phyloP scores from a whole-genome alignment of 2,888 invertebrate genomes.

The Drosophila suboccidentalis region DNA sequence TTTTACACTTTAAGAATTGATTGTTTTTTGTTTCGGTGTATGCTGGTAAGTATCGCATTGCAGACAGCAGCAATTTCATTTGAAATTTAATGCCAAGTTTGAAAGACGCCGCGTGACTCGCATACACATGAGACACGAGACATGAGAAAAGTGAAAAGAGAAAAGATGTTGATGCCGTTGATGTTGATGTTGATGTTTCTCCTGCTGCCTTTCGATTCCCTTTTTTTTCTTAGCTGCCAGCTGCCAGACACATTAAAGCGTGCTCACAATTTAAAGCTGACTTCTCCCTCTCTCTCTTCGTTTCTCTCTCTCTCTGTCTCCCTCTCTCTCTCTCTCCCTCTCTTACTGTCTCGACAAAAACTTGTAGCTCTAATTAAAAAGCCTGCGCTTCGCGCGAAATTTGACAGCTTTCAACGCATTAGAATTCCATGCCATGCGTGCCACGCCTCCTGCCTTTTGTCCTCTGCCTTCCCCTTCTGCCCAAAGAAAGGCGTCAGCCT shows the following conservation, averaged over 20 bases:
- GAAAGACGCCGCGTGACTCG: slow-evolving; percentile 75
- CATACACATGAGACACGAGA: slow-evolving; percentile 64
- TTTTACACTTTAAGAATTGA: too few species aligned
- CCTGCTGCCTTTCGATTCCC: slow-evolving; percentile 1
- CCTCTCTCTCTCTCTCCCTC: background rate
- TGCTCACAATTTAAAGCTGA: slow-evolving; percentile 38
- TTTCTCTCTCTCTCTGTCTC: background rate
- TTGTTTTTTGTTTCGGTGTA: background rate
- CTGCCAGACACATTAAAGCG: slow-evolving; percentile 55
- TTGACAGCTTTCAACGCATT: slow-evolving; percentile 69
- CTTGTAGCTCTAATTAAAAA: slow-evolving; percentile 64
- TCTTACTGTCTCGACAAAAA: background rate
- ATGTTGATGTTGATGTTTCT: background rate
- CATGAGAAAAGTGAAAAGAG: too few species aligned
- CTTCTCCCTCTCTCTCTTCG: background rate
- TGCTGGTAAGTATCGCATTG: slow-evolving; percentile 42
- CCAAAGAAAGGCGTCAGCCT: slow-evolving; percentile 5
- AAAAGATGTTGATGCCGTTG: too few species aligned
- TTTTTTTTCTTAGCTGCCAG: slow-evolving; percentile 27
- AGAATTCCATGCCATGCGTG: slow-evolving; percentile 18
- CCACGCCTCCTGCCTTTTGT: background rate
- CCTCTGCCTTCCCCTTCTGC: background rate
- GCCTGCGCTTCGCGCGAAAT: slow-evolving; percentile 59
- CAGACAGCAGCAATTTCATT: slow-evolving; percentile 81
- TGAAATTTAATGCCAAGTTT: slow-evolving; percentile 78